A percentile compares a stretch with the other conserved stretches of the same genome.
phyloP scores from a whole-genome alignment of 1,140 invertebrate species.

The Sycophaga agraensis region DNA sequence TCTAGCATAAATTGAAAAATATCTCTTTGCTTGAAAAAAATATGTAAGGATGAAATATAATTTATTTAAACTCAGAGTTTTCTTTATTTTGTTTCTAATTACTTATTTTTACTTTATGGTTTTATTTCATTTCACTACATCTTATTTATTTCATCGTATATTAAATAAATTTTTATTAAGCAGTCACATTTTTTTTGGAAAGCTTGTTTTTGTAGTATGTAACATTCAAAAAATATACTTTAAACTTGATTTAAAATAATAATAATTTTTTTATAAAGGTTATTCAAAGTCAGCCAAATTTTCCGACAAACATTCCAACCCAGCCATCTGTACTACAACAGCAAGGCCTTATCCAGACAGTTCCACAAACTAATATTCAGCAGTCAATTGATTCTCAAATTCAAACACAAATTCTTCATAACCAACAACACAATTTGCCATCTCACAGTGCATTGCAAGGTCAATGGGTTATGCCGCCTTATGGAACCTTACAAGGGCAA shows the following conservation, averaged over 20 bases:
- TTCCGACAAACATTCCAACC: conserved; percentile 29
- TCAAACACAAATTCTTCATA: conserved; percentile 39
- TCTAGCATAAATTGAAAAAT: not conserved
- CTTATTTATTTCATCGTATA: too few species aligned
- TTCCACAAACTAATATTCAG: conserved; percentile 29
- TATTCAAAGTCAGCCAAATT: conserved; percentile 19
- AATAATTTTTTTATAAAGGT: conserved; percentile 4
- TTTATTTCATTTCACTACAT: too few species aligned
- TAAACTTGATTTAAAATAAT: not conserved
- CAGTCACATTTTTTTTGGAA: not conserved
- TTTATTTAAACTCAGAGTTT: too few species aligned
- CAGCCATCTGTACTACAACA: conserved; percentile 22
- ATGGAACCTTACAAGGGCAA: conserved; percentile 35
- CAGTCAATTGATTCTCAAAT: conserved; percentile 34
- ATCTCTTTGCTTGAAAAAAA: not conserved
- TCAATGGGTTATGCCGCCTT: conserved; percentile 42
- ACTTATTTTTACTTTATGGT: not conserved
- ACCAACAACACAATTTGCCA: conserved; percentile 30
- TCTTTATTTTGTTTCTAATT: not conserved
- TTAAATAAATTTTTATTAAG: not conserved
- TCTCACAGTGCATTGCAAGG: conserved; percentile 34
- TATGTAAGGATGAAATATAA: not conserved
- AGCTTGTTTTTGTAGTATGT: not conserved
- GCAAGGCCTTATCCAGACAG: conserved; percentile 13
- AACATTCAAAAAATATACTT: too few species aligned